Base-by-base conservation (phyloP, 2,888 invertebrate species). In the Gymnocheta viridis region DNA sequence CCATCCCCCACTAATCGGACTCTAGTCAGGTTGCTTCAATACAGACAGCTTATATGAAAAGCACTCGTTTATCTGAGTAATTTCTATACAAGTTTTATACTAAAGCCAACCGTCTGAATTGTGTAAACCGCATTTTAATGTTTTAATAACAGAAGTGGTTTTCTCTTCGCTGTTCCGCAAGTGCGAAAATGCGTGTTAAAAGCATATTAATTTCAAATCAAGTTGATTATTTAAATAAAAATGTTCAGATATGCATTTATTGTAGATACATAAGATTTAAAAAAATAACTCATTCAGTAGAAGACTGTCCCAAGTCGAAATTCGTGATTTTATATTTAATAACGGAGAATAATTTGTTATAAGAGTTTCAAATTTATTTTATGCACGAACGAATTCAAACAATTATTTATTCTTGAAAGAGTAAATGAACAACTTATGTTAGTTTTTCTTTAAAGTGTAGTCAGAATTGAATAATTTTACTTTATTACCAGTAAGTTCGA, bases 131-230 rank as follows among this genome's bases (percentile, higher is more conserved):
- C n/a, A n/a, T n/a, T n/a, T n/a, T 60, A 22, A 38, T 9, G 38
- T 44, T n/a, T 62, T 44, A 62, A 44, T 41, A 62, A 27, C 24
- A 62, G 35, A 49, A 44, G 56, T 10, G 44, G 32, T 56, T 47
- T 41, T 1, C 7, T 35, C 27, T 35, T 47, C 32, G 24, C 32
- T 29, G 49, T 66, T 80, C 66, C 41, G 51, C 67, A 38, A 67
- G 66, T 60, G 66, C 47, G 49, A 49, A 41, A 58, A 73, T 80
- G 80, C 73, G 80, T 80, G 80, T 29, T 51, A 35, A 29, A 41
- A 66, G 29, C 19, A 49, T 24, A 73, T 80, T 73, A n/a, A 32
- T 62, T 54, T 70, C 35, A 70, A 32, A 62, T 22, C 17, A 62
- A 62, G 62, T 70, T 67, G 60, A 69, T 19, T 29, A 29, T 32